Base-by-base conservation (phyloP, 1,140 invertebrate species). In the Adelges cooleyi region DNA sequence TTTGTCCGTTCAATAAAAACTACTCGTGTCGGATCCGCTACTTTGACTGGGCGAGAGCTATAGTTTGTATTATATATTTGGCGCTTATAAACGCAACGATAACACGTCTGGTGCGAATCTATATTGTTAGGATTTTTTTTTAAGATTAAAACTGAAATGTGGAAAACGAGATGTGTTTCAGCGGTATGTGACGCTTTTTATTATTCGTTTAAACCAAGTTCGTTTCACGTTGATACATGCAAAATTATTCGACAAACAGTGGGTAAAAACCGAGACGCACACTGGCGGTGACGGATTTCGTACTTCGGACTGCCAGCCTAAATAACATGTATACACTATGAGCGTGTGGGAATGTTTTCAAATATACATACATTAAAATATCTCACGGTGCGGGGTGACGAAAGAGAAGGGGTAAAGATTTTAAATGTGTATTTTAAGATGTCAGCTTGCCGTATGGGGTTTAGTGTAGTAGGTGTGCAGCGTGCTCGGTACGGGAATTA, bases 351-450 rank as follows among this genome's bases (percentile, higher is more conserved):
- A 62, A 62, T 62, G 56, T 62, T 62, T 62, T 62, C 56, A 42
- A 62, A 62, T 62, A 44, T 44, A 56, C 38, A 56, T 56, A 48
- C 40, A 48, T 62, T 62, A 62, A 62, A 62, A 48, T 48, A 48
- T 46, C 29, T 40, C 23, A n/a, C n/a, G n/a, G n/a, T n/a, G n/a
- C n/a, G n/a, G 5, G 4, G 2, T 9, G 2, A 15, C 38, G 42
- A 4, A 22, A 8, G n/a, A 33, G 29, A 33, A 11, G 11, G 11
- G 25, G 42, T 54, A 59, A 62, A 62, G 56, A 62, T 62, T 62
- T 62, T 62, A 62, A 62, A 59, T 59, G 54, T 40, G 54, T 59
- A 46, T 59, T 59, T 59, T 59, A 59, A 59, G 56, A 62, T 46
- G 56, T 62, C 56, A 62, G 33, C 42, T 25, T 44, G 18, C 20